phyloP scores from a whole-genome alignment of 2,888 invertebrate genomes.

The Hofmannophila pseudospretella region DNA sequence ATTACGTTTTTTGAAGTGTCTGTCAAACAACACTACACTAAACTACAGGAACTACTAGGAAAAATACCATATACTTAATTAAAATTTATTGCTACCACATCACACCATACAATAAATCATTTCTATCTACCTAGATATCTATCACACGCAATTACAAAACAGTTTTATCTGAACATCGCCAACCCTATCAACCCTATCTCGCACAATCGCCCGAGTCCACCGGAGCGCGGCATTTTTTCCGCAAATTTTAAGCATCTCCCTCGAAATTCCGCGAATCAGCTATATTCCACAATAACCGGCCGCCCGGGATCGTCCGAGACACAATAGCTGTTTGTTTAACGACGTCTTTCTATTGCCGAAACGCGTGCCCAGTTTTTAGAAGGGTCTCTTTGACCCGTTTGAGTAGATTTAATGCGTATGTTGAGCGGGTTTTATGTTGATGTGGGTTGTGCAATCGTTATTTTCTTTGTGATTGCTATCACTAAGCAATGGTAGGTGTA shows the following conservation, averaged over 20 bases:
- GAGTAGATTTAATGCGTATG: neutral
- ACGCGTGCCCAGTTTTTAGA: conserved; percentile 59
- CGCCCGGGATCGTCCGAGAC: conserved; percentile 43
- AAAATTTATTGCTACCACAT: too few relatives aligned
- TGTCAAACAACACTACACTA: too few relatives aligned
- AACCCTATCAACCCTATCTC: conserved; percentile 45
- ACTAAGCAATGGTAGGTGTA: too few relatives aligned
- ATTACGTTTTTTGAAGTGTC: too few relatives aligned
- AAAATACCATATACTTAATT: too few relatives aligned
- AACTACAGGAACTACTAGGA: too few relatives aligned
- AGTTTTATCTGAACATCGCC: conserved; percentile 8
- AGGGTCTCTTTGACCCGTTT: conserved; percentile 40
- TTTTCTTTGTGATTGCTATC: too few relatives aligned
- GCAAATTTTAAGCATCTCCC: conserved; percentile 67
- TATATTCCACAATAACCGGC: conserved; percentile 65
- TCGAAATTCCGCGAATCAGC: conserved; percentile 60
- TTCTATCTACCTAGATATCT: too few relatives aligned
- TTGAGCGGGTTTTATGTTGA: neutral
- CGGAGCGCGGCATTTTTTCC: conserved; percentile 58
- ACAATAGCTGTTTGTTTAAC: conserved; percentile 67
- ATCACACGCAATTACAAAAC: too few relatives aligned
- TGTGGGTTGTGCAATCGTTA: conserved; percentile 1
- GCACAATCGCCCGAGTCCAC: conserved; percentile 40
- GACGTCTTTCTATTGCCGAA: conserved; percentile 59
- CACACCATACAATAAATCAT: too few relatives aligned